These are phyloP conservation scores for Heterochromis multidens DNA, from an alignment of 2,113 vertebrate genomes.

Conservation along the genomic window DNA sequence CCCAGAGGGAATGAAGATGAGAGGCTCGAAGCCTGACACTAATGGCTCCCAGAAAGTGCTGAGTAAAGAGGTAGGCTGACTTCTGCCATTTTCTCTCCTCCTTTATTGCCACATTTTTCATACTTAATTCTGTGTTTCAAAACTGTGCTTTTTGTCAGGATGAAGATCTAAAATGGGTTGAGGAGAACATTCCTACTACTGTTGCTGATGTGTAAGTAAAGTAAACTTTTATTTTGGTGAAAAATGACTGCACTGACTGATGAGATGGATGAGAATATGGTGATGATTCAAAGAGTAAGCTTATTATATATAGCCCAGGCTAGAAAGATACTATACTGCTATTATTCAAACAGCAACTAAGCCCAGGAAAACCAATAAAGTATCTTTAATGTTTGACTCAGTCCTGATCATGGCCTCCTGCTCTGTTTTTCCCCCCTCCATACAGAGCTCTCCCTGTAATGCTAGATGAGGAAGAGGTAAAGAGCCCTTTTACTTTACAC, in stretches of 20 bases:
- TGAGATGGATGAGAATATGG: not conserved
- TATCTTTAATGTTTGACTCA: not conserved
- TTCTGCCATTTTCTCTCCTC: too few relatives aligned
- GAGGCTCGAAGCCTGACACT: constrained; percentile 87
- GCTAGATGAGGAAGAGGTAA: constrained; percentile 79
- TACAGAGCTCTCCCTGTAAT: constrained; percentile 75
- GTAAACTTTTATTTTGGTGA: not conserved
- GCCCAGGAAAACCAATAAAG: not conserved
- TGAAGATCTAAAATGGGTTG: constrained; percentile 77
- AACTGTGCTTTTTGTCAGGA: constrained; percentile 52
- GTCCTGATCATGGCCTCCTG: not conserved
- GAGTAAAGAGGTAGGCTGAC: constrained; percentile 81
- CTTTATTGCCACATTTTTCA: not conserved
- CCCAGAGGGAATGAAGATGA: constrained; percentile 96
- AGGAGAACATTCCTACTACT: constrained; percentile 76
- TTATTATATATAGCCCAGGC: not conserved
- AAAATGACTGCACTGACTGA: not conserved
- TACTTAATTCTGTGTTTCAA: not conserved
- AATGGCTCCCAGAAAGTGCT: constrained; percentile 85
- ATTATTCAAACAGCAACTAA: not conserved
- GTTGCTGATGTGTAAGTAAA: constrained; percentile 75
- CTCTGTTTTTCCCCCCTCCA: not conserved
- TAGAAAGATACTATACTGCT: not conserved
- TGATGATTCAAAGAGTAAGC: not conserved
- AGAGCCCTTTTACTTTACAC: not conserved